phyloP scores from a whole-genome alignment of 2,888 invertebrate genomes.

The Pterostichus madidus region DNA sequence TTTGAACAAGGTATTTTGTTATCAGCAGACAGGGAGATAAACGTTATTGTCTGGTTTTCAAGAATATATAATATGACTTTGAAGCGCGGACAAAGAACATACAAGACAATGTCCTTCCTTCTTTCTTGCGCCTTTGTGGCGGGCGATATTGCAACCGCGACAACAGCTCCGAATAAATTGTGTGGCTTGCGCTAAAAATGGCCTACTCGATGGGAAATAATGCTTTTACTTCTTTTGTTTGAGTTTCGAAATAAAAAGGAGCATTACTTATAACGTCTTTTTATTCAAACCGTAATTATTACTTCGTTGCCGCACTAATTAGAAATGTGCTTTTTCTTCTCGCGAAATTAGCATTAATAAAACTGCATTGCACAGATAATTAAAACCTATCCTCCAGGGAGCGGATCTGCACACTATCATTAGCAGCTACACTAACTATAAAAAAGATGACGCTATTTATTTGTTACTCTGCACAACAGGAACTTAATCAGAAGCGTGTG shows the following conservation, averaged over 20 bases:
- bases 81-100: constrained; percentile 60
- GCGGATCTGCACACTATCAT: not conserved
- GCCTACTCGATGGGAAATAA: constrained; percentile 56
- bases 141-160: constrained; percentile 39
- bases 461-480: too few relatives aligned
- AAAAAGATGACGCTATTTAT: too few relatives aligned
- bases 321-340: constrained; percentile 15
- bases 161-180: constrained; percentile 49
- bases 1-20: constrained; percentile 66
- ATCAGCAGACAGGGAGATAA: constrained; percentile 63
- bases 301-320: constrained; percentile 28
- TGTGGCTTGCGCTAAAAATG: constrained; percentile 40
- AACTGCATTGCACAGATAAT: not conserved
- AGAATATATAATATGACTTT: constrained; percentile 67
- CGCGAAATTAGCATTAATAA: not conserved
- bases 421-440: too few relatives aligned
- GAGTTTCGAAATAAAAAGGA: constrained; percentile 28
- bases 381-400: not conserved
- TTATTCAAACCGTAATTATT: constrained; percentile 38
- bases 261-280: constrained; percentile 38
- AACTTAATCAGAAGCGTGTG: too few relatives aligned
- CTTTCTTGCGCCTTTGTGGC: constrained; percentile 23
- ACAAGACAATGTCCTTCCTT: constrained; percentile 52
- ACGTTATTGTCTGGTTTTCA: constrained; percentile 64
- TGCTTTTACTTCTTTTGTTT: constrained; percentile 52